Percentiles rank a stretch among this genome's conserved stretches.
Evolutionary conservation across 2,113 vertebrate genomes (phyloP).

Genomic region (Strix uralensis): DNA sequence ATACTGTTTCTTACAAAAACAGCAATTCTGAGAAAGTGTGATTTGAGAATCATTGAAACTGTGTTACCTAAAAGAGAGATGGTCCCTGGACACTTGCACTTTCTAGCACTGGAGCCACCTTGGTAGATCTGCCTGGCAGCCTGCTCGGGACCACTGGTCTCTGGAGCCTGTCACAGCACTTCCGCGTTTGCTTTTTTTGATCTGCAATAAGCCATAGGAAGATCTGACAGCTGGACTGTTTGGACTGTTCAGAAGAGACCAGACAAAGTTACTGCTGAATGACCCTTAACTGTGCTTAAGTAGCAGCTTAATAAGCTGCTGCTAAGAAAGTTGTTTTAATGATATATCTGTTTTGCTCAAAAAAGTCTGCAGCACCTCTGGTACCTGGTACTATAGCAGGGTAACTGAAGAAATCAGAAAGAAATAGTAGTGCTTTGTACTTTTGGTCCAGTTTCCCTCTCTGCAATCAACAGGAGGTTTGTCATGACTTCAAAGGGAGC

Average conservation of each 20-base stretch:
- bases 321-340: neutral
- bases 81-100: neutral
- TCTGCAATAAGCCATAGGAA: neutral
- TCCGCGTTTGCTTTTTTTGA: neutral
- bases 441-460: neutral
- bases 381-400: neutral
- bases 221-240: neutral
- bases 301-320: neutral
- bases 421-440: neutral
- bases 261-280: neutral
- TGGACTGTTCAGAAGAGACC: neutral
- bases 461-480: neutral
- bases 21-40: neutral
- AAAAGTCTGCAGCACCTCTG: neutral
- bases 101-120: neutral
- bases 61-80: neutral
- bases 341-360: neutral
- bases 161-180: neutral
- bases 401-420: neutral
- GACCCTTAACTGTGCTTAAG: neutral
- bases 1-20: neutral
- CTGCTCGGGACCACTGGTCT: neutral
- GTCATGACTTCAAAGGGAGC: conserved; percentile 22
- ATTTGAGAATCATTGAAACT: neutral
- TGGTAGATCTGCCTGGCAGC: neutral